Conservation (phyloP, 1,140 invertebrate genomes). For the Hormaphis cornu region DNA sequence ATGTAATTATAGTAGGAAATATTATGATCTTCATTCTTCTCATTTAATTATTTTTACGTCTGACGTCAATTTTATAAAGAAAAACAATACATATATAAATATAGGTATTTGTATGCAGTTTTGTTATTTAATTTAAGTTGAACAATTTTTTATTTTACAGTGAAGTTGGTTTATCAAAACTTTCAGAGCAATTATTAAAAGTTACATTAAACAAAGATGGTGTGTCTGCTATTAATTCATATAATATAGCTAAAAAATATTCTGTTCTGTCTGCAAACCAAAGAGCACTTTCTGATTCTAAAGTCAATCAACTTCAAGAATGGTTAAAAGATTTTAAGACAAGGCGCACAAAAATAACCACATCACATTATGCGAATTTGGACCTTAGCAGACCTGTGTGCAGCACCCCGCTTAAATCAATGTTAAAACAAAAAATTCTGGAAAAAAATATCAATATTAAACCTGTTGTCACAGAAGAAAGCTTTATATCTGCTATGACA, state of each 20-base stretch:
- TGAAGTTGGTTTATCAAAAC: constrained; percentile 24
- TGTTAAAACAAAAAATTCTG: neutral
- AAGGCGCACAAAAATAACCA: constrained; percentile 13
- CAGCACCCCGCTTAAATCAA: neutral
- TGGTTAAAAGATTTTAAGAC: constrained; percentile 30
- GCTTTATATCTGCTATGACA: neutral
- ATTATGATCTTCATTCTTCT: too few relatives aligned
- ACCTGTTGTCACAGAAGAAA: neutral
- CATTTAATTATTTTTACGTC: too few relatives aligned
- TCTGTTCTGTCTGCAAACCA: constrained; percentile 25
- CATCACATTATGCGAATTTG: neutral
- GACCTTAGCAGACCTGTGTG: constrained; percentile 1
- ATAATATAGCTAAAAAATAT: constrained; percentile 25
- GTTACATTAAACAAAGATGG: constrained; percentile 19
- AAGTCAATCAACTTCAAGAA: constrained; percentile 27
- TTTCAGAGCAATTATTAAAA: constrained; percentile 27
- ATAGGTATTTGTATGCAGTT: too few relatives aligned
- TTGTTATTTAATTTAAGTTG: too few relatives aligned
- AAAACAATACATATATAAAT: too few relatives aligned
- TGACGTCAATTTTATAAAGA: too few relatives aligned
- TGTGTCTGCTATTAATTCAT: constrained; percentile 21
- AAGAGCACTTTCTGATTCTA: constrained; percentile 11
- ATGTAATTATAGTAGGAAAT: too few relatives aligned
- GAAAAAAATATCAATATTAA: neutral
- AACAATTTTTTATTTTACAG: neutral